Conservation (phyloP, 2,888 invertebrate genomes). For the Lordiphosa andalusiaca region DNA sequence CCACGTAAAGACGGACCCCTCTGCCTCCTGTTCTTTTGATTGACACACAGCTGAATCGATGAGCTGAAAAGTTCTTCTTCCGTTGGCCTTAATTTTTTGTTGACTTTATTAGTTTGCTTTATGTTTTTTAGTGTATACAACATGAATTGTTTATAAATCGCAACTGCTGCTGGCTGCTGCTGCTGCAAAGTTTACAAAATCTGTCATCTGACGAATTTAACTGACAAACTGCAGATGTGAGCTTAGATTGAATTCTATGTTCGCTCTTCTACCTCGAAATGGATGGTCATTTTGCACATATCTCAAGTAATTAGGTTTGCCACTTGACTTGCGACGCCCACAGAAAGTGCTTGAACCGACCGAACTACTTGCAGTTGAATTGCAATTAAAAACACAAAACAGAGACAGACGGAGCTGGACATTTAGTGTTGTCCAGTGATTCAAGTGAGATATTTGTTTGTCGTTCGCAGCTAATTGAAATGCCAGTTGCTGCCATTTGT, state of each 20-base stretch:
- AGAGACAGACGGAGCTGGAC: constrained; percentile 12
- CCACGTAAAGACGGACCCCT: constrained; percentile 19
- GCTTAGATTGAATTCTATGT: no score
- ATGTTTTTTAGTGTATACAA: constrained; percentile 12
- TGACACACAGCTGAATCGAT: constrained; percentile 57
- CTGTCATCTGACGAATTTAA: constrained; percentile 16
- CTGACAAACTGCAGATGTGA: no score
- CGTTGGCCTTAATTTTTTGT: constrained; percentile 11
- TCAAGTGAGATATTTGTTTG: constrained; percentile 35
- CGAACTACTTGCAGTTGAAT: constrained; percentile 38
- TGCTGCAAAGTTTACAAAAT: not conserved
- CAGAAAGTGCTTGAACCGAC: constrained; percentile 21
- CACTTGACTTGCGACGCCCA: constrained; percentile 31
- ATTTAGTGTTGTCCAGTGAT: constrained; percentile 26
- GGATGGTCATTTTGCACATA: not conserved
- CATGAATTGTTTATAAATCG: constrained; percentile 4
- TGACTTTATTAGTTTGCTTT: not conserved
- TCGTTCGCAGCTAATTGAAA: constrained; percentile 63
- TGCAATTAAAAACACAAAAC: constrained; percentile 45
- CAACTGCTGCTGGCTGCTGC: constrained; percentile 17
- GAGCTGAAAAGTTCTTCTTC: constrained; percentile 15
- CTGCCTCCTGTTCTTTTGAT: constrained; percentile 44
- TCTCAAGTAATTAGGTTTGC: constrained; percentile 7
- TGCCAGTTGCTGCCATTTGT: constrained; percentile 61
- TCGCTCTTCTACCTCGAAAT: no score